These are phyloP conservation scores for Myotis lucifugus DNA, from an alignment of 2,113 vertebrate species.

Conservation along the genomic window DNA sequence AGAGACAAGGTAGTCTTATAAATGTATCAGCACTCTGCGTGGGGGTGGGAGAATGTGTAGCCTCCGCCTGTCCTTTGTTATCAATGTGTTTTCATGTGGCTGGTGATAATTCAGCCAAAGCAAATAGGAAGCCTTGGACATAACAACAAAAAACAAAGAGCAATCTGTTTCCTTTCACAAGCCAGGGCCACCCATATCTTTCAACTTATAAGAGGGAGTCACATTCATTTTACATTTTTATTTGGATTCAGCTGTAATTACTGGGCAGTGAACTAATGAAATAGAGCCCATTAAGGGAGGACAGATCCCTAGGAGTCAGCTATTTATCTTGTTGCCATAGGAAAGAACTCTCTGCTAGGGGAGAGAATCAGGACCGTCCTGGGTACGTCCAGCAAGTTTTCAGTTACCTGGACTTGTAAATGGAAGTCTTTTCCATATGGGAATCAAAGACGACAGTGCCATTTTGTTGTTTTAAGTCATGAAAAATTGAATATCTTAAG, in stretches of 20 bases:
- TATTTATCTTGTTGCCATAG: background rate
- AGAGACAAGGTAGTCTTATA: background rate
- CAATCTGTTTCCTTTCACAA: constrained; percentile 36
- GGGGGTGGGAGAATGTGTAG: background rate
- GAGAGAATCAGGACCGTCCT: background rate
- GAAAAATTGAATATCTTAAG: background rate
- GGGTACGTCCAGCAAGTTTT: background rate
- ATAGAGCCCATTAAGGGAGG: background rate
- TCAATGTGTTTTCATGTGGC: constrained; percentile 40
- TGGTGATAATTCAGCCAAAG: constrained; percentile 52
- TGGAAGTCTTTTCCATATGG: background rate
- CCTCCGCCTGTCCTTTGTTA: constrained; percentile 30
- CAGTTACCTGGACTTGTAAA: background rate
- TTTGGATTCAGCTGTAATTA: constrained; percentile 32
- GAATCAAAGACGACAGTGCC: background rate
- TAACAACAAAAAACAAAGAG: constrained; percentile 48
- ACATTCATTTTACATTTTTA: constrained; percentile 20
- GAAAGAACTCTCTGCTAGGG: background rate
- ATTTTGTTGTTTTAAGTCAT: background rate
- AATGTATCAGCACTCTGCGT: constrained; percentile 19
- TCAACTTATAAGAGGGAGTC: constrained; percentile 39
- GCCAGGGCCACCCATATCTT: background rate
- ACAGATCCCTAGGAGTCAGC: background rate
- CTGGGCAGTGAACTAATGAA: background rate
- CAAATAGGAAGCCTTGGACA: constrained; percentile 44